These are phyloP conservation scores for Leptodirus hochenwartii DNA, from an alignment of 2,888 invertebrate genomes.

Conservation along the genomic window DNA sequence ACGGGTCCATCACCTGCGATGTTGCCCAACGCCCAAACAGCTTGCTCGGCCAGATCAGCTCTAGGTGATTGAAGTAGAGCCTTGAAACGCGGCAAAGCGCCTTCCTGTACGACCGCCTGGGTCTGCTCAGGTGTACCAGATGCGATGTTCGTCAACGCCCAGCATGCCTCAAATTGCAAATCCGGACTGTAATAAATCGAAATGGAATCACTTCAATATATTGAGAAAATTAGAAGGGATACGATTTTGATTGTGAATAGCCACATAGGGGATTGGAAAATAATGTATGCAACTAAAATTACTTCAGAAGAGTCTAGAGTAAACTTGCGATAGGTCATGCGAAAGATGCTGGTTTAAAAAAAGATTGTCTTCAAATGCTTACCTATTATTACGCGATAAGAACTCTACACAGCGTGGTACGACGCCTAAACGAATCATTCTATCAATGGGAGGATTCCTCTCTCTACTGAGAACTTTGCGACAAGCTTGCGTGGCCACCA, in stretches of 20 bases:
- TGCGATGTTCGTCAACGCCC: slow-evolving; percentile 95
- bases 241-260: neutral
- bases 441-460: slow-evolving; percentile 78
- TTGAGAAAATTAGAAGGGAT: slow-evolving; percentile 6
- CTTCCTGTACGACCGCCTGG: slow-evolving; percentile 62
- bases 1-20: slow-evolving; percentile 80
- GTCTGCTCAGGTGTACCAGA: slow-evolving; percentile 90
- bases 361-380: no score
- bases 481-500: slow-evolving; percentile 61
- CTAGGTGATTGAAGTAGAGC: slow-evolving; percentile 46
- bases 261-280: slow-evolving; percentile 4
- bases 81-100: slow-evolving; percentile 74
- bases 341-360: no score
- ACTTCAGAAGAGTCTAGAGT: no score
- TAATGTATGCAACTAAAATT: neutral
- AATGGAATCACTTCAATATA: neutral
- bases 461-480: slow-evolving; percentile 78
- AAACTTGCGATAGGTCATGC: no score
- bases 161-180: slow-evolving; percentile 88
- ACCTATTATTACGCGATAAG: slow-evolving; percentile 54
- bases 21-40: slow-evolving; percentile 98
- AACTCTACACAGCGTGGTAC: slow-evolving; percentile 69
- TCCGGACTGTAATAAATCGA: slow-evolving; percentile 34
- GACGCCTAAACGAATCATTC: slow-evolving; percentile 67
- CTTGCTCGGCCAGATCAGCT: slow-evolving; percentile 67